Base-by-base conservation (phyloP, 2,113 vertebrate genomes). In the Clarias batrachus region DNA sequence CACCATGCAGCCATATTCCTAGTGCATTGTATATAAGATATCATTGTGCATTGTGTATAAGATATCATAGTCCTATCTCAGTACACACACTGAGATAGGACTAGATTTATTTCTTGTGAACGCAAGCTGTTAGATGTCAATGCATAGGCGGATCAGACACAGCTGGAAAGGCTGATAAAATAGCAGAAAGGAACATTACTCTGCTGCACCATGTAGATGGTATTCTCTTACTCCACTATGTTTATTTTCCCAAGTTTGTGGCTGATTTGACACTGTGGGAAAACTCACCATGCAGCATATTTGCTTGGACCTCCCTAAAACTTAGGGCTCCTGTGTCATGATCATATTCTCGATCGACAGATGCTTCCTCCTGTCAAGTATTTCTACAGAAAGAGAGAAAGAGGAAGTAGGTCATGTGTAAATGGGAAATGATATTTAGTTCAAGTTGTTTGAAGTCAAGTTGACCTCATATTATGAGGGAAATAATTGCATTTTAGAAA, bases 181-280 rank as follows among this genome's bases (percentile, higher is more conserved):
- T 82, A 85, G 59, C 66, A 79, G 56, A 60, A 83, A 87, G 60
- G n/a, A 59, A 65, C 70, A 80, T 57, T 56, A 81, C 10, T 41
- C 74, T 62, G 48, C 21, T 80, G 54, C 63, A 70, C 33, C 77
- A 85, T 83, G 48, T 30, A 77, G 76, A 81, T 87, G 76, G 66
- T 82, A 68, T 86, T 86, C 59, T 88, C 81, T 88, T 85, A 89
- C 33, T 68, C 48, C 81, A 56, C 88, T 86, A 52, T 63, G 83
- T 88, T 91, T 91, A 87, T 89, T 88, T 91, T 88, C 54, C 79
- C 85, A 91, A 87, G 85, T 80, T 84, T 68, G 59, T 82, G 81
- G 84, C 73, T 74, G 84, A 71, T 89, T 82, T 81, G 85, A 48
- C 63, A 37, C 85, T 89, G 88, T 91, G 90, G 88, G 90, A 91